These are phyloP conservation scores for Chymomyza procnemis DNA, from an alignment of 2,888 invertebrate species.

Conservation along the genomic window DNA sequence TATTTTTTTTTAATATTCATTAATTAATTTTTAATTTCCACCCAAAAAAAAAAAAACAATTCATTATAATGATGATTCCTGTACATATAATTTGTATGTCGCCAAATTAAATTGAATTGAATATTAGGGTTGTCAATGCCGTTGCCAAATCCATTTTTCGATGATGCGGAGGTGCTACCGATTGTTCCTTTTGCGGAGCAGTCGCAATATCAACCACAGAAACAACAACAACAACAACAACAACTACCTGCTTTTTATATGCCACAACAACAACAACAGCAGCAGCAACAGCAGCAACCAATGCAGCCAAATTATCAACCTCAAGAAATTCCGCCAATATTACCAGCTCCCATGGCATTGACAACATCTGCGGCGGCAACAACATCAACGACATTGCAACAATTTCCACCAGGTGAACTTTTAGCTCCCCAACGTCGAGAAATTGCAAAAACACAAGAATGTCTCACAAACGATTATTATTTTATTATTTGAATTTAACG, in stretches of 20 bases:
- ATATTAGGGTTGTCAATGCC: constrained; percentile 51
- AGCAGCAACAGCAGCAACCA: constrained; percentile 34
- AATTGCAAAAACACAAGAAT: not conserved
- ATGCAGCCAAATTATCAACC: constrained; percentile 39
- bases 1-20: constrained; percentile 35
- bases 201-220: constrained; percentile 19
- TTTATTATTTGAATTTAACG: constrained; percentile 6
- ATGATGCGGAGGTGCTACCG: constrained; percentile 59
- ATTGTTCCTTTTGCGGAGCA: constrained; percentile 44
- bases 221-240: constrained; percentile 32
- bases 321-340: constrained; percentile 33
- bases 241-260: constrained; percentile 40
- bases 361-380: constrained; percentile 21
- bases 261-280: constrained; percentile 44
- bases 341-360: constrained; percentile 29
- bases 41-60: no score
- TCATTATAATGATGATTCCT: constrained; percentile 11
- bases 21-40: constrained; percentile 7
- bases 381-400: constrained; percentile 24
- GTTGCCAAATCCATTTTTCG: constrained; percentile 78
- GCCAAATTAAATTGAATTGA: constrained; percentile 21
- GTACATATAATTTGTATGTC: constrained; percentile 32
- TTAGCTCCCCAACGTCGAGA: constrained; percentile 11
- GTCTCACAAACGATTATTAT: constrained; percentile 3
- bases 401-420: constrained; percentile 48